Conservation (phyloP, 2,113 vertebrate species). For the Ondatra zibethicus region DNA sequence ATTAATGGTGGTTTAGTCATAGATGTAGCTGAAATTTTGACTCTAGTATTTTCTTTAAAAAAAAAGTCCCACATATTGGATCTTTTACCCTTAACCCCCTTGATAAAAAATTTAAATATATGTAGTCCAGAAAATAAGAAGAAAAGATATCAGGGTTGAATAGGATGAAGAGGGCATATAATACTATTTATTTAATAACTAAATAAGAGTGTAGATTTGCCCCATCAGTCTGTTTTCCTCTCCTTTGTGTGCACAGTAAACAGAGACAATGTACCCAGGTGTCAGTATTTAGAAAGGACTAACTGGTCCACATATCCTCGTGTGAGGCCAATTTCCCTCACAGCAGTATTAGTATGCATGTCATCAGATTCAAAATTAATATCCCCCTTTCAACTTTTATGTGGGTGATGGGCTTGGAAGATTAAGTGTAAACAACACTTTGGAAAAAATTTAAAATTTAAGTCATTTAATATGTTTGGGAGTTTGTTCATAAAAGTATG, state of each 20-base stretch:
- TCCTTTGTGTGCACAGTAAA: not conserved
- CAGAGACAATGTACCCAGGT: not conserved
- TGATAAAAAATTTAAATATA: not conserved
- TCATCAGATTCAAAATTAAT: not conserved
- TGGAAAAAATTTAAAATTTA: not conserved
- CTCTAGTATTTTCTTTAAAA: not conserved
- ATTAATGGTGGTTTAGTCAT: slow-evolving; percentile 53
- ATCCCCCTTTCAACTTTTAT: not conserved
- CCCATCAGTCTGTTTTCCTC: not conserved
- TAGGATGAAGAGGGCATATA: not conserved
- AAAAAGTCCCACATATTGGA: not conserved
- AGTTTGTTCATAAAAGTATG: not conserved
- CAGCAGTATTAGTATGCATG: not conserved
- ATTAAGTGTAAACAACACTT: not conserved
- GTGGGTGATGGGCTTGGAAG: not conserved
- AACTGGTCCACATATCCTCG: not conserved
- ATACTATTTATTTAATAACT: not conserved
- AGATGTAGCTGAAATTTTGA: slow-evolving; percentile 14
- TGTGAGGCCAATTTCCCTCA: not conserved
- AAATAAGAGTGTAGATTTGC: not conserved
- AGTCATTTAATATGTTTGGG: slow-evolving; percentile 1
- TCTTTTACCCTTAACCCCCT: not conserved
- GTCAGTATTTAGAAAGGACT: not conserved
- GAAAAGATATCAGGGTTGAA: not conserved
- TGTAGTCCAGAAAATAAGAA: not conserved